These are phyloP conservation scores for Spicauda simplicius DNA, from an alignment of 2,888 invertebrate genomes.

Conservation along the genomic window DNA sequence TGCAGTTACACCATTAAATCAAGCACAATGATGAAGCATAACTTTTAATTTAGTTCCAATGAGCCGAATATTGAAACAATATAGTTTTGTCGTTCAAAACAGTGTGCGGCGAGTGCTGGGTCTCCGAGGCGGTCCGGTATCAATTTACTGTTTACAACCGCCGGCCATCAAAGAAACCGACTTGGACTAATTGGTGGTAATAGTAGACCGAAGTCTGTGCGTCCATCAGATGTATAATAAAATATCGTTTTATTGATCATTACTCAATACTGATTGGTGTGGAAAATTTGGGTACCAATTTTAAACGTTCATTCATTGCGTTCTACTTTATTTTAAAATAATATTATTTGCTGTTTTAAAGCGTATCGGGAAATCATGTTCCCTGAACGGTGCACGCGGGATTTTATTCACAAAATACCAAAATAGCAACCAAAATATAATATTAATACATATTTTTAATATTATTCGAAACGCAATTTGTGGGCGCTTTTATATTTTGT, in stretches of 20 bases:
- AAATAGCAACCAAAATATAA: too few relatives aligned
- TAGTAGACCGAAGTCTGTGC: constrained; percentile 59
- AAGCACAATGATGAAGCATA: too few relatives aligned
- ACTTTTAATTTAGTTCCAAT: neutral
- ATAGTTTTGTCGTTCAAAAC: constrained; percentile 42
- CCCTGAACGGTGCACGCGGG: too few relatives aligned
- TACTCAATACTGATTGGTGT: neutral
- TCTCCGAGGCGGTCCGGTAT: constrained; percentile 69
- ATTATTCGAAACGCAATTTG: too few relatives aligned
- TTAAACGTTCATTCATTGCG: neutral
- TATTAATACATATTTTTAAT: too few relatives aligned
- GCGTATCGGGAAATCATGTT: too few relatives aligned
- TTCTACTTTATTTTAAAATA: too few relatives aligned
- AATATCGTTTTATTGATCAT: constrained; percentile 31
- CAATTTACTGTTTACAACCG: constrained; percentile 79
- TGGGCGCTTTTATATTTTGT: too few relatives aligned
- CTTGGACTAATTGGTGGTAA: constrained; percentile 77
- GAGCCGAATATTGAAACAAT: constrained; percentile 17
- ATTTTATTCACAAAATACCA: too few relatives aligned
- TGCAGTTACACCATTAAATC: too few relatives aligned
- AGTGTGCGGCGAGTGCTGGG: constrained; percentile 41
- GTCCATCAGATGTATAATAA: constrained; percentile 47
- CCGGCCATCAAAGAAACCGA: constrained; percentile 74
- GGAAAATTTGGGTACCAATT: neutral
- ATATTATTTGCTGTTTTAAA: too few relatives aligned